Conservation (phyloP, 2,113 vertebrate genomes). For the Odocoileus hemionus region DNA sequence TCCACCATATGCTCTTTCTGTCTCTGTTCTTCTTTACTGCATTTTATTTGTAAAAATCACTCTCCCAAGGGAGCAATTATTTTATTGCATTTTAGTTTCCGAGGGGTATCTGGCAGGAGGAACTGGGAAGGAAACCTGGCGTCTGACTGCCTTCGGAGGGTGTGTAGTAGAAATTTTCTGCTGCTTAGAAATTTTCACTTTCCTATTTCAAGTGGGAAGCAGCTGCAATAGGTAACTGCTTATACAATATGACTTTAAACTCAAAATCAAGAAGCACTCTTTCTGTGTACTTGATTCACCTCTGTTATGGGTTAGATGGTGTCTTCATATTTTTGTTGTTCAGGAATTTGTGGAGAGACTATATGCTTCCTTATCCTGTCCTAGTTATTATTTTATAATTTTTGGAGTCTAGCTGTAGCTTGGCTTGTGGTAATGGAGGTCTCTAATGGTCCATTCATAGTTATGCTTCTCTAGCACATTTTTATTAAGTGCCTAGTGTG, state of each 20-base stretch:
- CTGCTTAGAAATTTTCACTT: not conserved
- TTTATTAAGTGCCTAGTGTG: not conserved
- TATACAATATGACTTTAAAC: not conserved
- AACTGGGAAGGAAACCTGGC: not conserved
- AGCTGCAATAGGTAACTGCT: not conserved
- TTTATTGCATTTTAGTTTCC: not conserved
- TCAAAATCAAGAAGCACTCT: not conserved
- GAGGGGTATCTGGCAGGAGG: not conserved
- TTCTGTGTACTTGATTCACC: not conserved
- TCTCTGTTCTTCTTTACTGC: not conserved
- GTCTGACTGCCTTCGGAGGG: not conserved
- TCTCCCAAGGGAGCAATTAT: not conserved
- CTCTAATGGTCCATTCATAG: not conserved
- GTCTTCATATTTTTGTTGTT: not conserved
- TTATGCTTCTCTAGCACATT: not conserved
- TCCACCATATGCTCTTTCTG: not conserved
- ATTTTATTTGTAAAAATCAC: not conserved
- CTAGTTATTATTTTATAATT: not conserved
- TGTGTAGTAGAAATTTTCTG: not conserved
- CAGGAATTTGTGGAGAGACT: not conserved
- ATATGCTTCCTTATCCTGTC: not conserved
- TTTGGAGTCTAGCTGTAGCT: not conserved
- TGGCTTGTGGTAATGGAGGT: not conserved
- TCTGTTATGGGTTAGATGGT: not conserved
- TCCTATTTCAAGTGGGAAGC: not conserved